Evolutionary conservation across 2,113 vertebrate genomes (phyloP).

Genomic region (Acrocephalus arundinaceus): DNA sequence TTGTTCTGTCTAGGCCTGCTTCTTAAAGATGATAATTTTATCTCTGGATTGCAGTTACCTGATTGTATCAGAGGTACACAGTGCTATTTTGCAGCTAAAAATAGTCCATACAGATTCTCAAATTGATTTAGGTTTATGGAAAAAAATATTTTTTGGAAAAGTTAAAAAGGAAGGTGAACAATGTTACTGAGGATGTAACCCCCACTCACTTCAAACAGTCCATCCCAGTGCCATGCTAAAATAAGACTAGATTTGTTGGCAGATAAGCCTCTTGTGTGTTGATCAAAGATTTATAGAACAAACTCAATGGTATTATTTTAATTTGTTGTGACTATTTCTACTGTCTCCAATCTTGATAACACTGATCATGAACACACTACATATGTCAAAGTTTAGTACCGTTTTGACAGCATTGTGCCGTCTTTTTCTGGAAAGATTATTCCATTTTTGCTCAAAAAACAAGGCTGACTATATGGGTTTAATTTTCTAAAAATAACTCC

Average conservation of each 20-base stretch:
- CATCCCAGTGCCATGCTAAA: not conserved
- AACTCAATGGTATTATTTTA: not conserved
- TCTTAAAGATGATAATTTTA: not conserved
- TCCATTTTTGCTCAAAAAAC: not conserved
- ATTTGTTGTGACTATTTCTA: not conserved
- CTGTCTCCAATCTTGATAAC: not conserved
- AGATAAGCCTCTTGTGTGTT: not conserved
- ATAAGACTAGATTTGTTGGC: not conserved
- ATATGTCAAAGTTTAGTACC: not conserved
- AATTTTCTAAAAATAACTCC: not conserved
- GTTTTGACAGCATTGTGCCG: not conserved
- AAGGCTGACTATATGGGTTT: not conserved
- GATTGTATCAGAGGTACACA: not conserved
- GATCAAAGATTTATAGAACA: not conserved
- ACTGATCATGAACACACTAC: not conserved
- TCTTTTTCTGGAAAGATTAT: not conserved
- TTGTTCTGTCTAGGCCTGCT: not conserved
- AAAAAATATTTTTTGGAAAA: not conserved
- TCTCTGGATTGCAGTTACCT: not conserved
- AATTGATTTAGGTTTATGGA: not conserved
- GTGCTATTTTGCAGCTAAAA: not conserved
- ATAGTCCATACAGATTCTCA: not conserved
- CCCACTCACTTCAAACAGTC: not conserved
- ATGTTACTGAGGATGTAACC: not conserved
- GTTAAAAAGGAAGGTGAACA: not conserved